phyloP scores from a whole-genome alignment of 2,113 vertebrate genomes.

The Microtus pennsylvanicus region DNA sequence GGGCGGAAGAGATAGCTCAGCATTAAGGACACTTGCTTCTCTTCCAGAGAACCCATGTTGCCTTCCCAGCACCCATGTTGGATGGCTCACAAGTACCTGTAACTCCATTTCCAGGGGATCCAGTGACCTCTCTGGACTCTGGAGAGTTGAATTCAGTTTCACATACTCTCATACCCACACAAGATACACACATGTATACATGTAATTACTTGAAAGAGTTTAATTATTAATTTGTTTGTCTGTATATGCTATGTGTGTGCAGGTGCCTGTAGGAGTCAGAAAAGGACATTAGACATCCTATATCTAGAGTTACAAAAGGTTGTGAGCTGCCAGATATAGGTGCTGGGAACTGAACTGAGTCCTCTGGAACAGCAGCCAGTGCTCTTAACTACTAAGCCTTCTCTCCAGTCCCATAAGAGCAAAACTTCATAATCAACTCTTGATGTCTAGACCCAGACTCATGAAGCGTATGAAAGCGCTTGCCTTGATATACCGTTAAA shows the following conservation, averaged over 20 bases:
- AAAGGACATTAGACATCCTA: background rate
- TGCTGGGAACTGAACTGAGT: background rate
- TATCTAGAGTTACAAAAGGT: background rate
- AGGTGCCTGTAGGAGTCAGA: background rate
- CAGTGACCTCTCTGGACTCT: background rate
- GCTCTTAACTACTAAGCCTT: background rate
- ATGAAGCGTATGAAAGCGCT: background rate
- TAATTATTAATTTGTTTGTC: background rate
- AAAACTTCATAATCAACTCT: constrained; percentile 31
- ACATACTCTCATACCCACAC: background rate
- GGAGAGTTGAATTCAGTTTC: background rate
- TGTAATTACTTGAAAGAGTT: background rate
- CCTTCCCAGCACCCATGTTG: background rate
- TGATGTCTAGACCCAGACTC: constrained; percentile 10
- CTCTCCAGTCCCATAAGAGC: background rate
- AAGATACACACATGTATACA: background rate
- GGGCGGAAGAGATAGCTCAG: background rate
- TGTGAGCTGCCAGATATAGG: background rate
- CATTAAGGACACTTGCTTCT: background rate
- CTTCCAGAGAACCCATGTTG: background rate
- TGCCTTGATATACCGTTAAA: constrained; percentile 15
- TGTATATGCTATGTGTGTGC: background rate
- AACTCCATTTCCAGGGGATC: background rate
- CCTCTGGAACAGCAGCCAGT: background rate
- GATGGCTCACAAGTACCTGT: background rate